A percentile compares a stretch with the other conserved stretches of the same genome.
Conservation (phyloP, 2,113 vertebrate genomes). For the Brachirus orientalis region DNA sequence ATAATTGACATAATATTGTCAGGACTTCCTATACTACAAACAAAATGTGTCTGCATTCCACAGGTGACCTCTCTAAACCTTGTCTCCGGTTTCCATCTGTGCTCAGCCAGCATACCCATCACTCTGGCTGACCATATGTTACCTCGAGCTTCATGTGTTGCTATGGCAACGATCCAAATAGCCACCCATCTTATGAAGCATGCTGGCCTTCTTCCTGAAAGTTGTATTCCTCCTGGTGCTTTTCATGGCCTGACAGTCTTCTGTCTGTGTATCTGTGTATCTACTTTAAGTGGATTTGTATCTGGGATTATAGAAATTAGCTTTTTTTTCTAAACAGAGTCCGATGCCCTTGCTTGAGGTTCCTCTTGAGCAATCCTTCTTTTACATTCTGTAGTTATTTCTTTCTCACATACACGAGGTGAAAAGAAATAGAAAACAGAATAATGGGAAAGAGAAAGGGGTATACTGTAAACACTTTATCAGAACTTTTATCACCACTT, state of each 20-base stretch:
- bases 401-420: background rate
- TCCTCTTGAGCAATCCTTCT: slow-evolving; percentile 3
- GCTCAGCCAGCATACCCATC: slow-evolving; percentile 7
- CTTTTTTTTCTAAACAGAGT: background rate
- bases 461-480: too few relatives aligned
- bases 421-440: slow-evolving; percentile 10
- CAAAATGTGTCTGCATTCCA: too few relatives aligned
- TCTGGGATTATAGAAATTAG: slow-evolving; percentile 27
- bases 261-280: too few relatives aligned
- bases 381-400: slow-evolving; percentile 19
- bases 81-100: too few relatives aligned
- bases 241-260: slow-evolving; percentile 25
- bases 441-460: too few relatives aligned
- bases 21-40: too few relatives aligned
- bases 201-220: slow-evolving; percentile 41
- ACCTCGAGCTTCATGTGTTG: slow-evolving; percentile 49
- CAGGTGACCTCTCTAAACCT: slow-evolving; percentile 19
- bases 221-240: slow-evolving; percentile 45
- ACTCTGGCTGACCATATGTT: slow-evolving; percentile 25
- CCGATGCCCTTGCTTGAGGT: background rate
- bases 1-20: too few relatives aligned
- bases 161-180: slow-evolving; percentile 39
- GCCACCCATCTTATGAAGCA: slow-evolving; percentile 32
- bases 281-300: slow-evolving; percentile 56
- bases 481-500: too few relatives aligned